Evolutionary conservation across 2,113 vertebrate genomes (phyloP).

Genomic region (Stomatorhinus ivindoensis): DNA sequence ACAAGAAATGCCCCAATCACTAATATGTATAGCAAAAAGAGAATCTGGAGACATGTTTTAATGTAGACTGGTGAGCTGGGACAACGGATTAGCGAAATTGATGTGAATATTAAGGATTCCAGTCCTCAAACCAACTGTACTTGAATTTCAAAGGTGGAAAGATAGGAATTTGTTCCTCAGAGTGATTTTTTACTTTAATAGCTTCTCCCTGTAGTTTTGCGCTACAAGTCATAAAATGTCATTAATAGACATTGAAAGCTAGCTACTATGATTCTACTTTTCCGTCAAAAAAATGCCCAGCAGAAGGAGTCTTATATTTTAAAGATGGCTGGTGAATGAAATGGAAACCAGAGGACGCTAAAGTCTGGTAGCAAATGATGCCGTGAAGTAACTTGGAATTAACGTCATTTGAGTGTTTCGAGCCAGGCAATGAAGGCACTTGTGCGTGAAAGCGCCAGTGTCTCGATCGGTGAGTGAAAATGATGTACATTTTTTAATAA

Average conservation of each 20-base stretch:
- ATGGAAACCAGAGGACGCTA: not conserved
- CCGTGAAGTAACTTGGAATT: not conserved
- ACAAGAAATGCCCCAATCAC: constrained; percentile 2
- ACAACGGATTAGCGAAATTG: constrained; percentile 20
- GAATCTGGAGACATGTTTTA: constrained; percentile 14
- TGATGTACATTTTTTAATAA: constrained; percentile 4
- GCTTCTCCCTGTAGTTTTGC: not conserved
- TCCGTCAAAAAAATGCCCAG: not conserved
- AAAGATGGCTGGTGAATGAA: not conserved
- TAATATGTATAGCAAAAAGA: constrained; percentile 16
- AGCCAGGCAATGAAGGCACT: not conserved
- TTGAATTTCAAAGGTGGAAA: constrained; percentile 21
- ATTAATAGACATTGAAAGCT: not conserved
- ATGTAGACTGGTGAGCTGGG: constrained; percentile 16
- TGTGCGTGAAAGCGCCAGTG: not conserved
- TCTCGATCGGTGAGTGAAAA: not conserved
- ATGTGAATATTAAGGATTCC: constrained; percentile 17
- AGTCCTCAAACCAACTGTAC: constrained; percentile 9
- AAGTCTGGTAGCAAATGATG: not conserved
- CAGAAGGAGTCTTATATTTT: not conserved
- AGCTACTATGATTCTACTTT: not conserved
- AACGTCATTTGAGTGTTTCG: not conserved
- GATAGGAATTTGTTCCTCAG: constrained; percentile 20
- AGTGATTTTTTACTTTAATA: constrained; percentile 17
- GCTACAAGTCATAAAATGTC: constrained; percentile 13